These are phyloP conservation scores for Poeciliopsis prolifica DNA, from an alignment of 2,113 vertebrate species.

Conservation along the genomic window DNA sequence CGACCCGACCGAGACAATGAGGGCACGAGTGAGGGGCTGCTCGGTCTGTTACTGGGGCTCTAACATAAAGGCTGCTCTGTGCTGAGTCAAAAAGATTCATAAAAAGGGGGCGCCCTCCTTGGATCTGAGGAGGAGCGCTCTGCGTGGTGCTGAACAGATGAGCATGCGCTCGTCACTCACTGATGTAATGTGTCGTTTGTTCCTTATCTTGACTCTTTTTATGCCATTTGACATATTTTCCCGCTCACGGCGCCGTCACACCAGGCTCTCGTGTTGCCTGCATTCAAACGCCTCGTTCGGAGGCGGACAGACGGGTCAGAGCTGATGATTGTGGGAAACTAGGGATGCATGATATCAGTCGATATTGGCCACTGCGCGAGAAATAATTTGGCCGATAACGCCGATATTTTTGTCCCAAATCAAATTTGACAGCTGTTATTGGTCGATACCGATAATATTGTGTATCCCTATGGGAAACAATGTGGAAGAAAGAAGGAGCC, in stretches of 20 bases:
- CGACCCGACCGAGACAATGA: conserved; percentile 72
- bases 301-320: conserved; percentile 27
- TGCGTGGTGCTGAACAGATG: conserved; percentile 27
- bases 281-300: background rate
- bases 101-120: conserved; percentile 37
- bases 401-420: too few relatives aligned
- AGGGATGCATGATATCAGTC: too few relatives aligned
- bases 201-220: background rate
- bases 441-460: too few relatives aligned
- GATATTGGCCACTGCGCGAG: too few relatives aligned
- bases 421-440: too few relatives aligned
- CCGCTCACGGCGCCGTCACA: conserved; percentile 16
- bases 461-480: background rate
- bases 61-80: conserved; percentile 69
- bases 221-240: background rate
- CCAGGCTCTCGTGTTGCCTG: conserved; percentile 24
- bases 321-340: background rate
- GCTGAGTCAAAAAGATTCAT: background rate
- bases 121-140: conserved; percentile 34
- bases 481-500: background rate
- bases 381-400: too few relatives aligned
- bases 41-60: conserved; percentile 57
- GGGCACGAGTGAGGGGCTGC: conserved; percentile 70
- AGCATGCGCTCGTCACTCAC: conserved; percentile 10
- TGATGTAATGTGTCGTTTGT: background rate